Percentiles rank a stretch among this genome's conserved stretches.
Conservation (phyloP, 2,797 vertebrate genomes). For the Aplochiton taeniatus region DNA sequence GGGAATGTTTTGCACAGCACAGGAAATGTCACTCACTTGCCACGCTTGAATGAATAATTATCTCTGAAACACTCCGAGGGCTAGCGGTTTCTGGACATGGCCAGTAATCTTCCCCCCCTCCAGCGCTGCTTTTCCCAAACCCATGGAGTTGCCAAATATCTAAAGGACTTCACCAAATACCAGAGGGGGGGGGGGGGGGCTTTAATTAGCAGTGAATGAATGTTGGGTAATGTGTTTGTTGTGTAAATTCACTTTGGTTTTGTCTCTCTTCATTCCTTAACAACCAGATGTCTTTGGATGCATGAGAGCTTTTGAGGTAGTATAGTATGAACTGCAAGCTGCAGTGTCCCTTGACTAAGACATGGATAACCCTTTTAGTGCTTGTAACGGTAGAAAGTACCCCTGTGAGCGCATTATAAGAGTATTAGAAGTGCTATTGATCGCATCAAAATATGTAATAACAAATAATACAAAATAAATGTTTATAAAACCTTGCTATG, state of each 20-base stretch:
- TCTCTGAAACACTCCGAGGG: not conserved
- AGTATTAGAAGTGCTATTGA: no score
- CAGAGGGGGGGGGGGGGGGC: constrained; percentile 23
- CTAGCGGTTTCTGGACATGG: not conserved
- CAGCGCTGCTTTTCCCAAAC: no score
- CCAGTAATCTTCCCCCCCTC: not conserved
- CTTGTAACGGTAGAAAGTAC: no score
- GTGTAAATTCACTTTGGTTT: not conserved
- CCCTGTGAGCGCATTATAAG: no score
- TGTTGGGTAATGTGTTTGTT: constrained; percentile 1
- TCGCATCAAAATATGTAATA: no score
- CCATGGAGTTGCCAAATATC: no score
- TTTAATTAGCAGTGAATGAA: constrained; percentile 31
- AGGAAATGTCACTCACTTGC: constrained; percentile 3
- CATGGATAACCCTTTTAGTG: no score
- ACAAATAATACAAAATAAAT: no score
- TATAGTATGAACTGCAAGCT: not conserved
- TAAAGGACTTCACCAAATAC: no score
- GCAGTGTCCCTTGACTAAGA: not conserved
- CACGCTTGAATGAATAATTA: not conserved
- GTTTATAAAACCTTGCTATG: no score
- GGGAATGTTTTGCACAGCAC: not conserved
- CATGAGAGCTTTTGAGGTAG: not conserved
- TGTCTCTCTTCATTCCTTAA: not conserved
- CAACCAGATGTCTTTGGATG: not conserved